Conservation (phyloP, 2,113 vertebrate species). For the Ceratotherium simum region DNA sequence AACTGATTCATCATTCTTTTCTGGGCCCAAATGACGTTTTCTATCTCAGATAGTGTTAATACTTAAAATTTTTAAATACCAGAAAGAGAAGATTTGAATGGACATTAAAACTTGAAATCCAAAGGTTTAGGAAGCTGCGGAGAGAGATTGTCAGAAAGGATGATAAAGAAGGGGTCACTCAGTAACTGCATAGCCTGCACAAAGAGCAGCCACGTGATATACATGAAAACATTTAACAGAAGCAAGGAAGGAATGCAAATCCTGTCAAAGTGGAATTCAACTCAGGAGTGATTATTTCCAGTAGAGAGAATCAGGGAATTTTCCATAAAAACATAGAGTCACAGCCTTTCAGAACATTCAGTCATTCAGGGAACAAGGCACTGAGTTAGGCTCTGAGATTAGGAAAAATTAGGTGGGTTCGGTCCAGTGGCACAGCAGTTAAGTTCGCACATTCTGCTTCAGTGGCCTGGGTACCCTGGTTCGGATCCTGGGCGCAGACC, state of each 20-base stretch:
- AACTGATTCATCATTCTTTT: constrained; percentile 14
- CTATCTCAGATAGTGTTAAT: neutral
- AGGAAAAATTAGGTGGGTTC: neutral
- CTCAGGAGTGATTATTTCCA: neutral
- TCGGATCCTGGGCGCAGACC: too few relatives aligned
- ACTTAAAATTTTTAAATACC: neutral
- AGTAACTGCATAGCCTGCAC: neutral
- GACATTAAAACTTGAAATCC: constrained; percentile 5
- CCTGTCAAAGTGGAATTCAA: neutral
- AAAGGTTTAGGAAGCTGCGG: neutral
- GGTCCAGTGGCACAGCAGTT: too few relatives aligned
- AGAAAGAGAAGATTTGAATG: constrained; percentile 17
- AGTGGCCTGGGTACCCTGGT: too few relatives aligned
- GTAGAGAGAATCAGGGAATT: neutral
- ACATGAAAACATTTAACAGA: neutral
- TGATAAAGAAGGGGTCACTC: neutral
- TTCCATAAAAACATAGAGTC: neutral
- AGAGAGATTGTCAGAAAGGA: constrained; percentile 1
- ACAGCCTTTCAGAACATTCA: neutral
- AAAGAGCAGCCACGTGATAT: neutral
- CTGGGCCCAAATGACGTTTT: neutral
- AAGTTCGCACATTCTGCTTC: too few relatives aligned
- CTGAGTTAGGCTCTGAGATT: neutral
- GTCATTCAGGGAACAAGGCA: neutral
- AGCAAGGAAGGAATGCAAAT: neutral